A percentile compares a stretch with the other conserved stretches of the same genome.
Evolutionary conservation across 2,888 invertebrate genomes (phyloP).

Genomic region (Halocaridina rubra): DNA sequence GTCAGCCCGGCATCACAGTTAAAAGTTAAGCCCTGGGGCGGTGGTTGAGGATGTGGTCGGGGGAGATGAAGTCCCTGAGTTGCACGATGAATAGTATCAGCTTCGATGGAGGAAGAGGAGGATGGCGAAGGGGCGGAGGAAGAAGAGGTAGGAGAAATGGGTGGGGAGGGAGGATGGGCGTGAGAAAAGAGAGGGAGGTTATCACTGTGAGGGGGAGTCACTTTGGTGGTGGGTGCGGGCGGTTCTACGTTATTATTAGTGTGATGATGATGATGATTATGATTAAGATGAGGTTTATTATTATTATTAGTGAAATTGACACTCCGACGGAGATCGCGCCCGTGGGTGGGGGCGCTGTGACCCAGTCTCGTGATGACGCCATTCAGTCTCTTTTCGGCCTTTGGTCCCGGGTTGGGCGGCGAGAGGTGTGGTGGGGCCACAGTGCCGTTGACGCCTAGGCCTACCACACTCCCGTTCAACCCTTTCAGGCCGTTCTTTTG

Average conservation of each 20-base stretch:
- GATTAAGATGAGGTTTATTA: background rate
- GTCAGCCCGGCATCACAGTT: slow-evolving; percentile 48
- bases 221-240: slow-evolving; percentile 27
- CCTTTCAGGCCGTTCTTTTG: slow-evolving; percentile 43
- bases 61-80: slow-evolving; percentile 41
- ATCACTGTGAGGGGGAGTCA: background rate
- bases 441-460: slow-evolving; percentile 21
- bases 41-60: no score
- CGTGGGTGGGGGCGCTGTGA: background rate
- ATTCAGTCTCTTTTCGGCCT: background rate
- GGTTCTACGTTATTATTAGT: slow-evolving; percentile 18
- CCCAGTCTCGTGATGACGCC: background rate
- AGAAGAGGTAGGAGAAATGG: slow-evolving; percentile 9
- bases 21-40: slow-evolving; percentile 44
- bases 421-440: no score
- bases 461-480: slow-evolving; percentile 14
- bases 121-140: background rate
- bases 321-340: background rate
- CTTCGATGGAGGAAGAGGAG: slow-evolving; percentile 3
- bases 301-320: background rate
- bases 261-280: background rate
- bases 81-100: slow-evolving; percentile 28
- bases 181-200: background rate
- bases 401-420: no score
- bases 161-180: background rate